A percentile compares a stretch with the other conserved stretches of the same genome.
Conservation (phyloP, 2,113 vertebrate species). For the Trogon surrucura region DNA sequence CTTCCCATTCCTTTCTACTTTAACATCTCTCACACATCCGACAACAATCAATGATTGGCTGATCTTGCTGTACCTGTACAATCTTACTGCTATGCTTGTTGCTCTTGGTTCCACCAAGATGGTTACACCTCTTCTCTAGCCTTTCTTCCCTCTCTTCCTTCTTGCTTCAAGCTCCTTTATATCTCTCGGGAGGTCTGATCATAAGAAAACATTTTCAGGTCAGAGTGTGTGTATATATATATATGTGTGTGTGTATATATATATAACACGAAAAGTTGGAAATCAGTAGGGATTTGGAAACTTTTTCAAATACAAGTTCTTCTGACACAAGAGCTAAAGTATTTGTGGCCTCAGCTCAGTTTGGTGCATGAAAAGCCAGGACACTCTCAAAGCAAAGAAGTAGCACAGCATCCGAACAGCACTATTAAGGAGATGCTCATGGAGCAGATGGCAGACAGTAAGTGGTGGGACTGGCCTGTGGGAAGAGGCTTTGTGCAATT, state of each 20-base stretch:
- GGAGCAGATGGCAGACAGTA: neutral
- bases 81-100: neutral
- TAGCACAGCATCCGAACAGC: neutral
- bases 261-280: neutral
- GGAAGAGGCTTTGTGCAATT: neutral
- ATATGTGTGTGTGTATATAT: neutral
- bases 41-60: neutral
- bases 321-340: neutral
- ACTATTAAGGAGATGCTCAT: neutral
- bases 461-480: fast-evolving
- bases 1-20: neutral
- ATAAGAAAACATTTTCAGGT: neutral
- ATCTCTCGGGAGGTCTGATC: neutral
- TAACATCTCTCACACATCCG: neutral
- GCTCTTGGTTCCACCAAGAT: neutral
- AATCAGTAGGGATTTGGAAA: neutral
- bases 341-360: neutral
- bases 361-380: neutral
- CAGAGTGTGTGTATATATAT: neutral
- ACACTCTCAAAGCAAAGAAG: neutral
- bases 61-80: neutral
- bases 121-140: neutral
- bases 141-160: neutral
- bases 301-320: too few relatives aligned
- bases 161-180: neutral